These are phyloP conservation scores for Magallana angulata DNA, from an alignment of 1,140 invertebrate genomes.

Conservation along the genomic window DNA sequence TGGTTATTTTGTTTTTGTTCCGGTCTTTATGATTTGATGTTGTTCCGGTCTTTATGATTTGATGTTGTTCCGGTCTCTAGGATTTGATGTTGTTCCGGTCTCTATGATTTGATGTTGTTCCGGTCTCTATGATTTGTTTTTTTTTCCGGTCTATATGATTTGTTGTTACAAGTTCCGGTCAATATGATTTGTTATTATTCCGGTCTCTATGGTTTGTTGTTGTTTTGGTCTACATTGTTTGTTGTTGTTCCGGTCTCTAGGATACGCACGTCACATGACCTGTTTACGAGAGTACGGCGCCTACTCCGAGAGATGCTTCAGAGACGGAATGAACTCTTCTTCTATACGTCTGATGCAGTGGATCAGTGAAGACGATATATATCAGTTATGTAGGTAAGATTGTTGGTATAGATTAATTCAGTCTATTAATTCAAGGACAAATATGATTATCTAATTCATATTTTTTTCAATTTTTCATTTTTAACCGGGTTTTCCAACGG, in stretches of 20 bases:
- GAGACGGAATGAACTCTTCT: background rate
- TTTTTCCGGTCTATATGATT: background rate
- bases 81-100: too few relatives aligned
- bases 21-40: background rate
- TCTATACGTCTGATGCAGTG: background rate
- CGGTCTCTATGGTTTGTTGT: background rate
- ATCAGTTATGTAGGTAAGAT: slow-evolving; percentile 27
- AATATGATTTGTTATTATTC: background rate
- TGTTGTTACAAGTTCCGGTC: background rate
- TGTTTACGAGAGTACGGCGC: background rate
- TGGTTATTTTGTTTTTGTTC: background rate
- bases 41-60: background rate
- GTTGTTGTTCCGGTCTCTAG: background rate
- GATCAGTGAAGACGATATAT: slow-evolving; percentile 3
- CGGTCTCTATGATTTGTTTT: background rate
- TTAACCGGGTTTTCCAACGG: too few relatives aligned
- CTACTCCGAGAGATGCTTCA: slow-evolving; percentile 4
- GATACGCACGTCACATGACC: slow-evolving; percentile 2
- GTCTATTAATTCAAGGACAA: background rate
- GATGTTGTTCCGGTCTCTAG: too few relatives aligned
- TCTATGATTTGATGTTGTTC: too few relatives aligned
- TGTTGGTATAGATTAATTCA: background rate
- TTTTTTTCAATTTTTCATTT: background rate
- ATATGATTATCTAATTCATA: background rate
- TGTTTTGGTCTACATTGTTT: background rate